phyloP scores from a whole-genome alignment of 2,113 vertebrate species.

The Gobius niger region DNA sequence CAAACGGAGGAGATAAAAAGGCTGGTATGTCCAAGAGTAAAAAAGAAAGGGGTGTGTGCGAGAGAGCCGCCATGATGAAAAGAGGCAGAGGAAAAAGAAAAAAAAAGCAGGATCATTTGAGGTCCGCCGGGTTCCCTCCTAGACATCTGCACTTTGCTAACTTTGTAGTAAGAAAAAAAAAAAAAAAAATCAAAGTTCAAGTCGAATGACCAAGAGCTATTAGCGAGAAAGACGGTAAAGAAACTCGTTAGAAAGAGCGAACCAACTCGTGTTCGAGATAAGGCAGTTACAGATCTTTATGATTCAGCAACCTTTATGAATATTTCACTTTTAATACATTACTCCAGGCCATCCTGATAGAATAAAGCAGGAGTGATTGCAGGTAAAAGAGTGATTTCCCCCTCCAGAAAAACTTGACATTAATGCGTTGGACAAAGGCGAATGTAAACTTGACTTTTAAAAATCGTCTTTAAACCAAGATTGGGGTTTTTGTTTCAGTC shows the following conservation, averaged over 20 bases:
- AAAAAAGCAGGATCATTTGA: conserved; percentile 62
- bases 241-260: conserved; percentile 49
- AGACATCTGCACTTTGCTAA: conserved; percentile 52
- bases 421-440: no score
- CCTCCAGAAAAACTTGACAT: no score
- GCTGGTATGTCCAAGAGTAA: conserved; percentile 68
- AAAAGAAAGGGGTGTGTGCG: conserved; percentile 62
- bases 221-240: conserved; percentile 38
- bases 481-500: no score
- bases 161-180: conserved; percentile 33
- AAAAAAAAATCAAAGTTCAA: conserved; percentile 43
- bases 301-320: background rate
- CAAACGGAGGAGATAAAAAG: conserved; percentile 65
- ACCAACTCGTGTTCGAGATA: conserved; percentile 30
- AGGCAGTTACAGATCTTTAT: conserved; percentile 6
- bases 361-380: background rate
- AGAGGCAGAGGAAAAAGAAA: conserved; percentile 57
- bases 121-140: conserved; percentile 62
- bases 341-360: background rate
- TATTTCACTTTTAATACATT: background rate
- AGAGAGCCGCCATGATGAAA: conserved; percentile 67
- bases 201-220: conserved; percentile 55
- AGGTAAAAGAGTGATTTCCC: background rate
- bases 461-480: no score
- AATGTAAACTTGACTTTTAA: no score